Base-by-base conservation (phyloP, 2,888 invertebrate species). In the Glyphotaelius pellucidus region DNA sequence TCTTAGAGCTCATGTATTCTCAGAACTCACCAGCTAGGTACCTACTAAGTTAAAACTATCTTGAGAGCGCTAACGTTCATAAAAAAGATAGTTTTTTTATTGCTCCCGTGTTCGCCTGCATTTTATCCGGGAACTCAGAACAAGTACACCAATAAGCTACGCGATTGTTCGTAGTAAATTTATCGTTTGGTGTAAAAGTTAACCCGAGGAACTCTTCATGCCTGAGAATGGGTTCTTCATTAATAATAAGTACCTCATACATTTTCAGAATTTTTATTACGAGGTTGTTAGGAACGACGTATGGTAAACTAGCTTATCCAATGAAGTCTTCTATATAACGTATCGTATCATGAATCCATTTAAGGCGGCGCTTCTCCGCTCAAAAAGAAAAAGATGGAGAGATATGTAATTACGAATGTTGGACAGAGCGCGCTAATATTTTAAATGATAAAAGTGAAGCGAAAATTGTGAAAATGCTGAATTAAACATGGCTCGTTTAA, bases 81-180 rank as follows among this genome's bases (percentile, higher is more conserved):
- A 88, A 88, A 88, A 88, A 88, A 32, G 3, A 88, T 67, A 88
- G 15, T 12, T 79, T 88, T 67, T 88, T 35, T 79, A 88, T 32
- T 79, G 67, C 35, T 38, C 88, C 11, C 52, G 25, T 67, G 19
- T 67, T 67, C 52, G 15, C 52, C 52, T 67, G 52, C 52, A 67
- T 67, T 67, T 67, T 67, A 67, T 67, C 52, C 52, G 7, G 52
- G 52, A 67, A 67, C 52, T 67, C 19, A 19, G 52, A 19, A 25
- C 52, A 19, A 67, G 52, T 67, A 67, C 52, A 15, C 15, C 52
- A 67, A 67, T 67, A 67, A 67, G 52, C 52, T 67, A 67, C 52
- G 52, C 7, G 52, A 67, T 67, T 67, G 19, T 67, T 67, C 52
- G 5, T 67, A 4, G 52, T 67, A 67, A 67, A 67, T 67, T 19